Conservation (phyloP, 2,797 vertebrate genomes). For the Pseudochirops cupreus region DNA sequence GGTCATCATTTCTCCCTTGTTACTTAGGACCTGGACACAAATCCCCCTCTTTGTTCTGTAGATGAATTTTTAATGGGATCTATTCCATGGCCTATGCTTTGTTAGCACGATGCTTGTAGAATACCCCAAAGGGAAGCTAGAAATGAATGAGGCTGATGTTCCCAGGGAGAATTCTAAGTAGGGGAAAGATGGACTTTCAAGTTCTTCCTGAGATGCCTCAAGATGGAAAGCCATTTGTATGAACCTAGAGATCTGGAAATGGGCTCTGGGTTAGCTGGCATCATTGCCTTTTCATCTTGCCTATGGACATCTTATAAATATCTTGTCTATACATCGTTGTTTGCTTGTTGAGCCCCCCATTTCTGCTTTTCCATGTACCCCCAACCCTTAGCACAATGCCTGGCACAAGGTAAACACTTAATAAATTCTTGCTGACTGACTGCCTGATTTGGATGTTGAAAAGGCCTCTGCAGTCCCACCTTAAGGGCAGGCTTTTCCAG, state of each 20-base stretch:
- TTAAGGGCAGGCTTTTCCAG: constrained; percentile 68
- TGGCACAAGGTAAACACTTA: background rate
- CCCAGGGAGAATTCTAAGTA: background rate
- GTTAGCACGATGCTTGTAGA: background rate
- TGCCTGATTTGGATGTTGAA: background rate
- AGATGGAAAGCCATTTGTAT: background rate
- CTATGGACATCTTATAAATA: background rate
- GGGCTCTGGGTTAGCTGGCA: background rate
- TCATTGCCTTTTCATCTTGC: background rate
- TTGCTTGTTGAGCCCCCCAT: too few relatives aligned
- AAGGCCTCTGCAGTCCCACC: constrained; percentile 25
- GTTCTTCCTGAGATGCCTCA: background rate
- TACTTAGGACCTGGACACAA: background rate
- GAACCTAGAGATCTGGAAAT: background rate
- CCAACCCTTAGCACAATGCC: background rate
- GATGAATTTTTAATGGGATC: background rate
- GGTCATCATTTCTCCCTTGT: background rate
- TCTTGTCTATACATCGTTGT: too few relatives aligned
- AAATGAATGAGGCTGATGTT: background rate
- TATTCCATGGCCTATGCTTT: background rate
- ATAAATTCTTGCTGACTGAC: background rate
- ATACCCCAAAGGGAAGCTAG: background rate
- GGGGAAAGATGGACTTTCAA: background rate
- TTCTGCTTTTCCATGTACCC: background rate
- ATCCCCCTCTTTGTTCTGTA: background rate